A percentile compares a stretch with the other conserved stretches of the same genome.
These are phyloP conservation scores for Sturnus vulgaris DNA, from an alignment of 2,113 vertebrate species.

Conservation along the genomic window DNA sequence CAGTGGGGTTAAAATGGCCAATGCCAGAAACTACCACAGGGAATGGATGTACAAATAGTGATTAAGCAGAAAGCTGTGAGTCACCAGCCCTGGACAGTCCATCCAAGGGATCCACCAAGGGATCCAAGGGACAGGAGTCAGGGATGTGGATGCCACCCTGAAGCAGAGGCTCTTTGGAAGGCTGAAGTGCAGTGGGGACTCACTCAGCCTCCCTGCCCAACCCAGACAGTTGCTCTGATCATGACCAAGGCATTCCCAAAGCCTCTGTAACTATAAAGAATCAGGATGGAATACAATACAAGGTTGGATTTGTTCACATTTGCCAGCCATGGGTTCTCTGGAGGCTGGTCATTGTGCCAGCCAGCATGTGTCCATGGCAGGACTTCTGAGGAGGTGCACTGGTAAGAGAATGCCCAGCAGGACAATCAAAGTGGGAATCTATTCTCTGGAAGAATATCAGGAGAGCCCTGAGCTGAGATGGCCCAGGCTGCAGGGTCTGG, in stretches of 20 bases:
- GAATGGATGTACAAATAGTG: neutral
- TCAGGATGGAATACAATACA: neutral
- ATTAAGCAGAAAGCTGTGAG: neutral
- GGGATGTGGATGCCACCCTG: neutral
- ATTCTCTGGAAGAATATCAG: neutral
- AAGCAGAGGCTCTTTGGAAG: neutral
- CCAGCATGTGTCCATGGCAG: accelerated
- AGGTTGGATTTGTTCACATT: neutral
- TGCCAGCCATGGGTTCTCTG: neutral
- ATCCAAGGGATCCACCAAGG: neutral
- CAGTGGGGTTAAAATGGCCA: neutral
- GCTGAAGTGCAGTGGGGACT: accelerated
- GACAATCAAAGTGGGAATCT: neutral
- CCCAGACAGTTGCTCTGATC: neutral
- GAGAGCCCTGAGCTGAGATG: neutral
- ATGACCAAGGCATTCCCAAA: neutral
- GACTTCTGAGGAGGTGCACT: neutral
- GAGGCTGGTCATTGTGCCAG: neutral
- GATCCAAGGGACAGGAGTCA: neutral
- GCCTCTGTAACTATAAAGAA: neutral
- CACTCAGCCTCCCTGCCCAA: accelerated
- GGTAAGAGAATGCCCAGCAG: neutral
- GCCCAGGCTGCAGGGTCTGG: accelerated
- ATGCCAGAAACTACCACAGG: neutral
- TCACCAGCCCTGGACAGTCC: neutral